Base-by-base conservation (phyloP, 2,888 invertebrate genomes). In the Ennomos fuscantarius region DNA sequence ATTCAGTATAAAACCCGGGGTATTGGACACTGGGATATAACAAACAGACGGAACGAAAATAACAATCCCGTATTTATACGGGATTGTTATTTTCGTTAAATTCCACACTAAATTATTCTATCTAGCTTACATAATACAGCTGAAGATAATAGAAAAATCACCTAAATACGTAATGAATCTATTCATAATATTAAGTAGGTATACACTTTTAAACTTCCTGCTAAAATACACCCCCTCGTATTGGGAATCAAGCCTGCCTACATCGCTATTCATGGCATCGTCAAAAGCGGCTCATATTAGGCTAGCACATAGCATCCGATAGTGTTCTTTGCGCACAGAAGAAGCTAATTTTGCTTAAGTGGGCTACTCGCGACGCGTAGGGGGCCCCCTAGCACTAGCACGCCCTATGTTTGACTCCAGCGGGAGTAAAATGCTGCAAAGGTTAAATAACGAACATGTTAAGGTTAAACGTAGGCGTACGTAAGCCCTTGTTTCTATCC, bases 261-360 rank as follows among this genome's bases (percentile, higher is more conserved):
- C 24, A 24, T 6, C 5, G 6, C 79, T 81, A 86, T 89, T 88
- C 87, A 89, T 84, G 77, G 78, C 72, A 75, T 79, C 80, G 81
- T 85, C 84, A 87, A 87, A 86, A 79, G 81, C 74, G 78, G 80
- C 80, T 78, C 74, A 81, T 82, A 87, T 85, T 82, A 83, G 83
- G 76, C 79, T 74, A 64, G 81, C 76, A 86, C 82, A 87, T 87
- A 87, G 88, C 91, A 87, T 82, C 87, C 88, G 86, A 91, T 91
- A 89, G 89, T 87, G 87, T 90, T 89, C 89, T 89, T 89, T 86
- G 78, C 84, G 81, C 82, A 86, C 86, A 89, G 87, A 87, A 90
- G 89, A 82, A 91, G 91, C 91, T 91, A 91, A 91, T 91, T 90
- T 91, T 87, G 82, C 88, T 87, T 88, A 91, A 91, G 91, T 90